phyloP scores from a whole-genome alignment of 2,113 vertebrate species.

The Oreocharis arfaki region DNA sequence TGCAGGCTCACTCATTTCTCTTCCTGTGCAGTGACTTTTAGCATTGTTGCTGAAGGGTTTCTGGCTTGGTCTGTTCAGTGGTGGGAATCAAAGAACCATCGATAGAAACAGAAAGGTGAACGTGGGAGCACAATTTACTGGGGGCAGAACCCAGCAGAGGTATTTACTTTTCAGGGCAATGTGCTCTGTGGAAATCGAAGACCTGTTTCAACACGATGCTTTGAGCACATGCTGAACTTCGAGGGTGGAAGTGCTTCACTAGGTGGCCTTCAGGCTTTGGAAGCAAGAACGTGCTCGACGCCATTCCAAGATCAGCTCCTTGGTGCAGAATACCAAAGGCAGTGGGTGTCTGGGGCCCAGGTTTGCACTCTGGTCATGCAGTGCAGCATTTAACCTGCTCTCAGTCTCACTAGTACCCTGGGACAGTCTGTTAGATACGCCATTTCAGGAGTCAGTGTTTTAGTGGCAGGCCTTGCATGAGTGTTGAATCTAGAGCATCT shows the following conservation, averaged over 20 bases:
- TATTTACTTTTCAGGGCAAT: background rate
- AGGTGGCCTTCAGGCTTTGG: background rate
- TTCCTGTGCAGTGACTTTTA: background rate
- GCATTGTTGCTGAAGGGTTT: background rate
- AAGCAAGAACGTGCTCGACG: rapidly evolving
- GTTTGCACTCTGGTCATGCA: background rate
- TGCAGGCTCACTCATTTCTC: background rate
- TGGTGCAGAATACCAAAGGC: background rate
- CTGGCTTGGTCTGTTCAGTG: background rate
- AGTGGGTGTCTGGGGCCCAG: too few relatives aligned
- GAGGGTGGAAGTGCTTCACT: rapidly evolving
- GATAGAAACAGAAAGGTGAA: background rate
- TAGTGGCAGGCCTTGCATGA: background rate
- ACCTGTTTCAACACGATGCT: background rate
- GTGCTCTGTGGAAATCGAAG: background rate
- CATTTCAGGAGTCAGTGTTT: background rate
- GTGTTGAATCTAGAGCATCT: background rate
- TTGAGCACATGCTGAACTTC: background rate
- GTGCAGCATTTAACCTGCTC: background rate
- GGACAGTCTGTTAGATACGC: background rate
- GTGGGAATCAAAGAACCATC: background rate
- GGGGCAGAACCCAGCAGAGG: background rate
- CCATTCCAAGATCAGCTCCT: background rate
- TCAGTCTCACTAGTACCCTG: background rate
- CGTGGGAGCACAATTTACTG: background rate